Percentiles rank a stretch among this genome's conserved stretches.
Evolutionary conservation across 2,888 invertebrate genomes (phyloP).

Genomic region (Hartigia nigra): DNA sequence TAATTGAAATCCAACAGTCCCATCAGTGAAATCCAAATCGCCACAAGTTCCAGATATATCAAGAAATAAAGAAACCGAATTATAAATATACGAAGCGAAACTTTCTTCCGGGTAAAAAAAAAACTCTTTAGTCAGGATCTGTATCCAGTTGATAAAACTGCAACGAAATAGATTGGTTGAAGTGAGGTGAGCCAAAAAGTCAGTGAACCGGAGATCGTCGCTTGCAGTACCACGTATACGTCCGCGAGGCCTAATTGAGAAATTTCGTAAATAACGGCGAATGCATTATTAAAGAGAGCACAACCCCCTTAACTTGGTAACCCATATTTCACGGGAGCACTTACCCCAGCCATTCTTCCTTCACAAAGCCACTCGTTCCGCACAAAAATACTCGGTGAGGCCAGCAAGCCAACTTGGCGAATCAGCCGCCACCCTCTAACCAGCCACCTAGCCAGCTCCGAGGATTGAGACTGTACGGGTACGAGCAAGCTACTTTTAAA

Average conservation of each 20-base stretch:
- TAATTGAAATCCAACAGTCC: not conserved
- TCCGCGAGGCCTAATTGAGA: conserved; percentile 12
- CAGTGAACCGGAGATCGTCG: not conserved
- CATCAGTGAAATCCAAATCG: not conserved
- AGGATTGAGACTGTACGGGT: conserved; percentile 12
- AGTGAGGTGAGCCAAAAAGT: not conserved
- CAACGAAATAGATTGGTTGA: not conserved
- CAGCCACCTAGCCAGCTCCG: not conserved
- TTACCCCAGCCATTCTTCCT: conserved; percentile 58
- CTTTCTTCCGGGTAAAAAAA: not conserved
- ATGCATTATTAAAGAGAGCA: conserved; percentile 57
- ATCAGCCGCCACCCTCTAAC: not conserved
- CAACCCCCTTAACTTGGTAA: conserved; percentile 59
- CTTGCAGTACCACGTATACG: not conserved
- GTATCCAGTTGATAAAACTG: not conserved
- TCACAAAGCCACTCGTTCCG: conserved; percentile 60
- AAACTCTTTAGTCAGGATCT: not conserved
- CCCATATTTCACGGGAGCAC: conserved; percentile 63
- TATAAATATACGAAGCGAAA: not conserved
- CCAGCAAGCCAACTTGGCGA: conserved; percentile 1
- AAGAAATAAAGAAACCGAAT: not conserved
- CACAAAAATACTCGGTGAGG: conserved; percentile 53
- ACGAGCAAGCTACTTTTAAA: conserved; percentile 35
- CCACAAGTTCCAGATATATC: not conserved
- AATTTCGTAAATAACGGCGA: conserved; percentile 21